phyloP scores from a whole-genome alignment of 2,888 invertebrate genomes.

The Stenodema calcarata region DNA sequence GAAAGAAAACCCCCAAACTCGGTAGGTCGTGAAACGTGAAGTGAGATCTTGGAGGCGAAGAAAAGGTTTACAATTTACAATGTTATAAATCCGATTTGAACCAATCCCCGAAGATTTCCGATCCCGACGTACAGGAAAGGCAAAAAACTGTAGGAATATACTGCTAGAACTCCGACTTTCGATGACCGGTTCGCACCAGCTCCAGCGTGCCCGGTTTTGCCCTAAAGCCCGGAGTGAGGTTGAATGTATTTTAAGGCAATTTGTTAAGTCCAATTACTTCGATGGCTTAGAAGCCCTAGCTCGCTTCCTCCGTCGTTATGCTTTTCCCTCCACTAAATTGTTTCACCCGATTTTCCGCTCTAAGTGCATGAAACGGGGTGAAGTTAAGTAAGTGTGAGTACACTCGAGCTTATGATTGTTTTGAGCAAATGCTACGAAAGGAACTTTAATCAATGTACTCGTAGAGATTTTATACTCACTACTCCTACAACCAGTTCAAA shows the following conservation, averaged over 20 bases:
- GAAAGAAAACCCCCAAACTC: background rate
- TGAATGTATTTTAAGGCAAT: conserved; percentile 22
- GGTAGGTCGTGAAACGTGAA: background rate
- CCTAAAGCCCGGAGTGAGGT: background rate
- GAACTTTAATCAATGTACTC: too few relatives aligned
- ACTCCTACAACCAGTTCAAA: too few relatives aligned
- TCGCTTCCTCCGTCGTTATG: background rate
- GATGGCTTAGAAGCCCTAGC: background rate
- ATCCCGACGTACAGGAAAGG: background rate
- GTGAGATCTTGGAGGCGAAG: background rate
- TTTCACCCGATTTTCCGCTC: background rate
- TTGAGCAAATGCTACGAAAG: too few relatives aligned
- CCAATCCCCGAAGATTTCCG: background rate
- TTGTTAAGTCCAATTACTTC: conserved; percentile 31
- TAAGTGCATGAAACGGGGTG: background rate
- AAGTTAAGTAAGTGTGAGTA: too few relatives aligned
- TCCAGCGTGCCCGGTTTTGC: background rate
- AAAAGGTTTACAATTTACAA: background rate
- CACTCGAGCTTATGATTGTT: too few relatives aligned
- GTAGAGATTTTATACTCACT: too few relatives aligned
- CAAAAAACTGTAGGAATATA: background rate
- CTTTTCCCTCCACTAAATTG: background rate
- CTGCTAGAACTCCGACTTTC: background rate
- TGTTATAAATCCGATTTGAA: conserved; percentile 4
- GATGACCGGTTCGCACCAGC: background rate